Base-by-base conservation (phyloP, 53 echinoderm and acorn worm species). In the Zoroaster sp. region DNA sequence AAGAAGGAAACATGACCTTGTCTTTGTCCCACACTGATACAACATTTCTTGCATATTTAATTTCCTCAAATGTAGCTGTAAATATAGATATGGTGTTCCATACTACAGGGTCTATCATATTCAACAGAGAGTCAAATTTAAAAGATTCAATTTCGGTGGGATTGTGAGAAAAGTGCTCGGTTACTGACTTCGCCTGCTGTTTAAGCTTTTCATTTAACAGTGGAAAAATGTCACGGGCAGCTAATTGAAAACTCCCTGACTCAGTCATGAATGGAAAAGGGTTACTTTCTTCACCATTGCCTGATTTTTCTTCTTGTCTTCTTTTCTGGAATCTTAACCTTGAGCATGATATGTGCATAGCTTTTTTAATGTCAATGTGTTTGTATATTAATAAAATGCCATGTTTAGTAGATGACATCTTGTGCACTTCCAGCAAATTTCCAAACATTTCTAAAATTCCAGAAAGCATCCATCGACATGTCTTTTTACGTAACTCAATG, bases 61-160 rank as follows among this genome's bases (percentile, higher is more conserved):
- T n/a, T 55, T 89, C 92, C 47, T 54, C 77, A 67, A 30, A 35
- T 83, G 75, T 89, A 15, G 81, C 66, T 31, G 92, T 89, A 9
- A 83, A 41, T 44, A 88, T 35, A 59, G 77, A 53, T 1, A 92
- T 33, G 17, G 66, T 77, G 76, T 89, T 92, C 89, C 92, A 85
- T 10, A 92, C 52, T 13, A 92, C 30, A 12, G 92, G 89, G 52
- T 92, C 85, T 75, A 88, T 74, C 40, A 35, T 76, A 18, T 74
- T 7, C 49, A 80, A 1, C 18, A 74, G 39, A 49, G 78, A 74
- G 9, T 80, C 52, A 78, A 82, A 51, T 41, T 54, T 82, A 75
- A 88, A 88, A 11, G 80, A 75, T 59, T 80, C 49, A 53, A 87
- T 45, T 35, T 78, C 35, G 14, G 42, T 32, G 68, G 79, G 87